Conservation (phyloP, 1,140 invertebrate genomes). For the Drosophila watanabei region DNA sequence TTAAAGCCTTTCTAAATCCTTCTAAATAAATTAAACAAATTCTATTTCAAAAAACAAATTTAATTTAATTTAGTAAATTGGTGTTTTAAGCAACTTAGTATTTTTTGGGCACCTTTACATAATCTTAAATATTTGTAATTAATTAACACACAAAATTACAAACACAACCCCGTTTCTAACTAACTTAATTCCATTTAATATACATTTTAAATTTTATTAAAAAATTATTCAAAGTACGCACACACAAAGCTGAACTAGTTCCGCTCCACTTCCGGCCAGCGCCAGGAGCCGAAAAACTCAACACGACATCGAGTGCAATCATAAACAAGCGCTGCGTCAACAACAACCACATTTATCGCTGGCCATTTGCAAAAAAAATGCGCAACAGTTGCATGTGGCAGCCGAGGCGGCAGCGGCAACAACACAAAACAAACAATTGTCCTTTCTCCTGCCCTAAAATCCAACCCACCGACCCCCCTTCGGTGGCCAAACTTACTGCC, state of each 20-base stretch:
- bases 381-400: conserved; percentile 77
- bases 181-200: background rate
- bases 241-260: conserved; percentile 22
- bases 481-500: conserved; percentile 29
- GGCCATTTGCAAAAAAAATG: conserved; percentile 75
- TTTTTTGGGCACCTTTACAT: too few species aligned
- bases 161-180: too few species aligned
- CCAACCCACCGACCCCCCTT: background rate
- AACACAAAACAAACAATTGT: conserved; percentile 76
- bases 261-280: conserved; percentile 13
- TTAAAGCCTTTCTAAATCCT: too few species aligned
- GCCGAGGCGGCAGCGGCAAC: conserved; percentile 40
- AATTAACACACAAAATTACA: background rate
- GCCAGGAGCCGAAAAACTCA: conserved; percentile 24
- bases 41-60: too few species aligned
- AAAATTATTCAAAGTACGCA: conserved; percentile 6
- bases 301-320: conserved; percentile 52
- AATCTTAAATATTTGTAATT: too few species aligned
- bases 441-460: conserved; percentile 62
- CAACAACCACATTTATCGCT: conserved; percentile 52
- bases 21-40: too few species aligned
- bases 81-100: too few species aligned
- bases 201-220: background rate
- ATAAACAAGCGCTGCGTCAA: conserved; percentile 42
- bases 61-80: too few species aligned